Conservation (phyloP, 2,113 vertebrate species). For the Hydropotes inermis region DNA sequence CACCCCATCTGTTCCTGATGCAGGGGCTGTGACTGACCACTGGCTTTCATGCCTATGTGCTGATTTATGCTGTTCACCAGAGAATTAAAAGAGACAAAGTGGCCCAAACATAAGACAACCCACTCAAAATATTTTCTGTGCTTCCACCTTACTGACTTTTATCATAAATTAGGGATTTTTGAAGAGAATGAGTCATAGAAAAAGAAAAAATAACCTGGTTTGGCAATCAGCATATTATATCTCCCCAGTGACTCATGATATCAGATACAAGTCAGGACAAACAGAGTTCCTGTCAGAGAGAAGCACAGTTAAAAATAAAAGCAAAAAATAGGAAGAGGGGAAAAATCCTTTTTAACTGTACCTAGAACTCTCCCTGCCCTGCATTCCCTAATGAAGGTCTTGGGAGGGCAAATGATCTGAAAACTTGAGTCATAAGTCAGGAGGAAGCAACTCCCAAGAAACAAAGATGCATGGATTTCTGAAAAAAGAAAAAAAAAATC, state of each 20-base stretch:
- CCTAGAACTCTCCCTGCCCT: background rate
- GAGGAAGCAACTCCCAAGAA: background rate
- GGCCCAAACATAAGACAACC: background rate
- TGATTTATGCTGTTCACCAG: background rate
- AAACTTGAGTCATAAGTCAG: background rate
- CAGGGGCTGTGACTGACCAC: no score
- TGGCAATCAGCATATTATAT: constrained; percentile 60
- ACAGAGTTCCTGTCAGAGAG: constrained; percentile 62
- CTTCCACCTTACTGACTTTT: constrained; percentile 56
- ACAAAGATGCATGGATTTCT: background rate
- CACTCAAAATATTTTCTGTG: constrained; percentile 45
- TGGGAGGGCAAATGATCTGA: background rate
- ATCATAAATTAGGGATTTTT: constrained; percentile 68
- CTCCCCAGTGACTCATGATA: constrained; percentile 65
- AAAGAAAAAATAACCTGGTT: constrained; percentile 57
- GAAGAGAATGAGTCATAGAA: constrained; percentile 69
- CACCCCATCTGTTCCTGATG: no score
- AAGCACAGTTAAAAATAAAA: constrained; percentile 61
- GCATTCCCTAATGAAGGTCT: background rate
- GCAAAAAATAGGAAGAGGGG: background rate
- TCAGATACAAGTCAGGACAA: constrained; percentile 67
- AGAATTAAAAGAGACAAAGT: constrained; percentile 6
- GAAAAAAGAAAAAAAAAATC: background rate
- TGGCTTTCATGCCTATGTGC: background rate
- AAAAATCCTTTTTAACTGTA: background rate